phyloP scores from a whole-genome alignment of 2,113 vertebrate genomes.

The Hoplias malabaricus region DNA sequence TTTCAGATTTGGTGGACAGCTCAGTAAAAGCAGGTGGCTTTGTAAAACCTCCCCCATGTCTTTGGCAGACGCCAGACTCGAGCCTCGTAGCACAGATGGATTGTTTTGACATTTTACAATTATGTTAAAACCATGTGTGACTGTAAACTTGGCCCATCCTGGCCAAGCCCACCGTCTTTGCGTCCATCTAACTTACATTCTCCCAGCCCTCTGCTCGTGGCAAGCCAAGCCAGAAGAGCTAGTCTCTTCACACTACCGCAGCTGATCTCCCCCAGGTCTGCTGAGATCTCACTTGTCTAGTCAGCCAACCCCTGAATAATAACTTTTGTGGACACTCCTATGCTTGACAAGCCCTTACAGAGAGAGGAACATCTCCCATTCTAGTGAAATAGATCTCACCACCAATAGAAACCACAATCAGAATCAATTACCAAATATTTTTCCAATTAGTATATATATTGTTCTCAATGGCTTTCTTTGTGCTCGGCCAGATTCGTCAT shows the following conservation, averaged over 20 bases:
- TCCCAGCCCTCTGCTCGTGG: not conserved
- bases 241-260: not conserved
- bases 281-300: not conserved
- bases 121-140: slow-evolving; percentile 50
- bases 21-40: slow-evolving; percentile 53
- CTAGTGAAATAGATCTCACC: not conserved
- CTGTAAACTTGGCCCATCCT: slow-evolving; percentile 40
- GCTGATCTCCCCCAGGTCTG: slow-evolving; percentile 18
- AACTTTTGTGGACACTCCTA: slow-evolving; percentile 31
- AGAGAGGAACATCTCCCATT: not conserved
- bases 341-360: not conserved
- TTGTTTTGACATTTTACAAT: slow-evolving; percentile 58
- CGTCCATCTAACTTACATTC: not conserved
- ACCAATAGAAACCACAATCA: not conserved
- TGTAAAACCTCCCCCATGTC: slow-evolving; percentile 48
- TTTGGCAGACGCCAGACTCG: slow-evolving; percentile 47
- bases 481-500: not conserved
- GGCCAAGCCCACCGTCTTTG: not conserved
- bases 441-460: not conserved
- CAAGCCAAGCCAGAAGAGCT: slow-evolving; percentile 9
- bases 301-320: not conserved
- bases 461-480: not conserved
- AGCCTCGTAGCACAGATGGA: slow-evolving; percentile 44
- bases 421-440: not conserved
- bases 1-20: slow-evolving; percentile 43